Percentiles rank a stretch among this genome's conserved stretches.
These are phyloP conservation scores for Sphecodes monilicornis DNA, from an alignment of 2,888 invertebrate species.

Conservation along the genomic window DNA sequence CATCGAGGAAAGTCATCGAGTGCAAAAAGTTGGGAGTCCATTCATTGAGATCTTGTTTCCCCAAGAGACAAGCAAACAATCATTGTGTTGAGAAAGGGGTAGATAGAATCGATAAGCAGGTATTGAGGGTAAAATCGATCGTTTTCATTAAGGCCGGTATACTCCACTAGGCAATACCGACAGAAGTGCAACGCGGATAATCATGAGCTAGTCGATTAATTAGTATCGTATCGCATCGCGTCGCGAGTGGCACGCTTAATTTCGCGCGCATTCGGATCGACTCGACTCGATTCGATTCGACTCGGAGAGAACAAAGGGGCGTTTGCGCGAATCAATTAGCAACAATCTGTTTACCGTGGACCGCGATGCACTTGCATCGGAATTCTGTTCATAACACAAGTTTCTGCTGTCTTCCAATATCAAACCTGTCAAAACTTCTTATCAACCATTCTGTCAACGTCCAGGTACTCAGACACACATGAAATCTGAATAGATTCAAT, in stretches of 20 bases:
- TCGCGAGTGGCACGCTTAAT: conserved; percentile 58
- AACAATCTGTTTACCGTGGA: conserved; percentile 47
- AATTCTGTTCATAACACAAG: neutral
- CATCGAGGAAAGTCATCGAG: no score
- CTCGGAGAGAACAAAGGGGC: neutral
- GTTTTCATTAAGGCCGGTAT: conserved; percentile 25
- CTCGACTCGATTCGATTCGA: neutral
- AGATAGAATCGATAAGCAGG: neutral
- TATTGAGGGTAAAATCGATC: conserved; percentile 32
- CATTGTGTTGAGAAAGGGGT: neutral
- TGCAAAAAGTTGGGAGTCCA: neutral
- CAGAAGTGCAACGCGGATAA: conserved; percentile 44
- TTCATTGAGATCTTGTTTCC: neutral
- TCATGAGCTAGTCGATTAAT: conserved; percentile 55
- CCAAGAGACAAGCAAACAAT: neutral
- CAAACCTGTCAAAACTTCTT: neutral
- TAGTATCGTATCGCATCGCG: conserved; percentile 44
- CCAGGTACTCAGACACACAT: no score
- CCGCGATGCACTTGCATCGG: conserved; percentile 19
- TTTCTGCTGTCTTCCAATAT: neutral
- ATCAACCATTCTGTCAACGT: no score
- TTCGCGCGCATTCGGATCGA: conserved; percentile 34
- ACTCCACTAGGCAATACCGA: conserved; percentile 21
- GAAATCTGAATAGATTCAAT: no score
- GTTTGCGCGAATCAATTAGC: conserved; percentile 53